Base-by-base conservation (phyloP, 2,797 vertebrate species). In the Poeciliopsis turneri region DNA sequence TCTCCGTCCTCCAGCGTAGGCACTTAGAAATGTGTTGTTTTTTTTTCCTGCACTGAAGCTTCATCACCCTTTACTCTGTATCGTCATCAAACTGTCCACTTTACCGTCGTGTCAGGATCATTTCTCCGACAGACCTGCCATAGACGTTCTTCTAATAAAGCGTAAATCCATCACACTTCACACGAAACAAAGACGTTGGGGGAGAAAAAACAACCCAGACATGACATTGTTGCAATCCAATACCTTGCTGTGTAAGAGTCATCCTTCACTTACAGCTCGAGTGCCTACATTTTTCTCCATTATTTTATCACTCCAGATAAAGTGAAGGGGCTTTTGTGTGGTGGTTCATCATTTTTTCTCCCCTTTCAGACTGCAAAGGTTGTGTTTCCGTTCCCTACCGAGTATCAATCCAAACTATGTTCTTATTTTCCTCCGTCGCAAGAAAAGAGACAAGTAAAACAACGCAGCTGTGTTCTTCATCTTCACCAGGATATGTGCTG, bases 131-230 rank as follows among this genome's bases (percentile, higher is more conserved):
- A 78, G 74, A 75, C 81, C 82, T 72, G 77, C 66, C 72, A 53
- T 57, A 53, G 20, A n/a, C 82, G 28, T 83, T 81, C 47, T 80
- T 75, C 59, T 55, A 80, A 75, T 82, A 79, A 82, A 90, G 85
- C 82, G 82, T 72, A 79, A 88, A 92, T 92, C 83, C 90, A 84
- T 91, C 91, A 84, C 61, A 74, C 74, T 87, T 72, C 69, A 55
- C 66, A 76, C 69, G 59, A 79, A 86, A 86, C 76, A 86, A 82
- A 78, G 77, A 83, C 74, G 68, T 73, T 45, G 46, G 72, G 45
- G 45, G 45, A 46, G 45, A 15, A 87, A 82, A 64, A 75, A 77
- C 45, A 7, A 43, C 41, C 41, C 49, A 64, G 61, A 82, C 45
- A 16, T 3, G 16, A 71, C 49, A n/a, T 82, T 53, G 49, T 23